Base-by-base conservation (phyloP, 92 coral and sea anemone genomes). In the Epizoanthus fatuus region DNA sequence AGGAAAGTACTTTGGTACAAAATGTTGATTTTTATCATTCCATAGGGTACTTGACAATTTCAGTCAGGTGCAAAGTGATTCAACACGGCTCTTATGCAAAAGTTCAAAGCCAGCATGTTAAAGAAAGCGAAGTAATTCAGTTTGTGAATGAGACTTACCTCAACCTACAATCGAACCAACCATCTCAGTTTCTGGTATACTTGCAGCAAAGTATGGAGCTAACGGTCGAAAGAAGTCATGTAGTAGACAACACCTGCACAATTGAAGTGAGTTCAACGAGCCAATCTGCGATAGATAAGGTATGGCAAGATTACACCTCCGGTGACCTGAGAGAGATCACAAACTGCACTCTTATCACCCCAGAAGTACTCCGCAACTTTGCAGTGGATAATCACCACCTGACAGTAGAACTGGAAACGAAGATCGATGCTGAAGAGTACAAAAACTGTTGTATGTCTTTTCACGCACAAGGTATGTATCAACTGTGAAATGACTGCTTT, bases 371-470 rank as follows among this genome's bases (percentile, higher is more conserved):
- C 1, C 32, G 12, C 10, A 69, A 14, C 22, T 69, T 37, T 37
- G 13, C 54, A 4, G 51, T 0, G 22, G 7, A 29, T 11, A 3
- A 52, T 20, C 57, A 17, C 2, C 38, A 25, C 10, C 47, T 73
- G 22, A 29, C 52, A 47, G 52, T 47, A 47, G 9, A 52, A 9
- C 3, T 73, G 11, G 79, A 73, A 22, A 62, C 55, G 79, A 45
- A 73, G 58, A 73, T 73, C 9, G 79, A 73, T 53, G 63, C 20
- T n/a, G 79, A 73, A 2, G 79, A 73, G 11, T 73, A 73, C 79
- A 73, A 73, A 32, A 17, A 2, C 7, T 73, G 79, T 4, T 54
- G 63, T 35, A 12, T 73, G 79, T 73, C 79, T 19, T 54, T 53
- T 52, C 63, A 52, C 44, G 12, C 63, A 12, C 62, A 54, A 53